Evolutionary conservation across 2,888 invertebrate genomes (phyloP).

Genomic region (Podabrus alpinus): DNA sequence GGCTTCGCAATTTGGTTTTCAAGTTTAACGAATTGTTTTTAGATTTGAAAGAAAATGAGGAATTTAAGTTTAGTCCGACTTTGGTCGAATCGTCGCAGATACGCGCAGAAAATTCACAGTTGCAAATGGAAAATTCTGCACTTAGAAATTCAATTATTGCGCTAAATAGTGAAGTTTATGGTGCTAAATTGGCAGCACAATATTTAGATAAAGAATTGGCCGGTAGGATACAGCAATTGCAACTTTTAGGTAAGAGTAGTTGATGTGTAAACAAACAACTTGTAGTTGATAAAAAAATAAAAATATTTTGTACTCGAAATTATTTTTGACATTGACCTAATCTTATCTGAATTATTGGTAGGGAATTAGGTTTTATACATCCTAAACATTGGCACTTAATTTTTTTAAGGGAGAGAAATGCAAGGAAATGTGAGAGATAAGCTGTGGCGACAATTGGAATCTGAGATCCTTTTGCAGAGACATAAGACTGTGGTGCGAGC

Average conservation of each 20-base stretch:
- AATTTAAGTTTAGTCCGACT: conserved; percentile 52
- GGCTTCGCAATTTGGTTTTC: background rate
- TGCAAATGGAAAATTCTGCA: conserved; percentile 70
- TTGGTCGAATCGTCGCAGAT: conserved; percentile 54
- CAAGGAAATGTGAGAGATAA: conserved; percentile 78
- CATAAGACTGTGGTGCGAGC: conserved; percentile 79
- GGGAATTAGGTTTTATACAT: background rate
- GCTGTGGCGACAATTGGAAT: conserved; percentile 80
- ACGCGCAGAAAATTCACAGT: conserved; percentile 63
- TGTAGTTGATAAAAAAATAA: background rate
- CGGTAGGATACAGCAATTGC: conserved; percentile 82
- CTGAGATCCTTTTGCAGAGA: conserved; percentile 82
- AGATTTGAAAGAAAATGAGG: conserved; percentile 46
- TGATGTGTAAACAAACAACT: background rate
- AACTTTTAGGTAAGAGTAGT: conserved; percentile 64
- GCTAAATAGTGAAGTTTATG: conserved; percentile 81
- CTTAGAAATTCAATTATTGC: conserved; percentile 73
- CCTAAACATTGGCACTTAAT: background rate
- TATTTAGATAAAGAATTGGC: conserved; percentile 86
- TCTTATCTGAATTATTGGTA: background rate
- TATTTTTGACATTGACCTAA: background rate
- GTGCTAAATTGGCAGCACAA: conserved; percentile 82
- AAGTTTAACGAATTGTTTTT: conserved; percentile 20
- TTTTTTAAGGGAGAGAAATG: conserved; percentile 67
- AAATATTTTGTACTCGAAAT: background rate